Percentiles rank a stretch among this genome's conserved stretches.
These are phyloP conservation scores for Coboldia fuscipes DNA, from an alignment of 1,140 invertebrate species.

Conservation along the genomic window DNA sequence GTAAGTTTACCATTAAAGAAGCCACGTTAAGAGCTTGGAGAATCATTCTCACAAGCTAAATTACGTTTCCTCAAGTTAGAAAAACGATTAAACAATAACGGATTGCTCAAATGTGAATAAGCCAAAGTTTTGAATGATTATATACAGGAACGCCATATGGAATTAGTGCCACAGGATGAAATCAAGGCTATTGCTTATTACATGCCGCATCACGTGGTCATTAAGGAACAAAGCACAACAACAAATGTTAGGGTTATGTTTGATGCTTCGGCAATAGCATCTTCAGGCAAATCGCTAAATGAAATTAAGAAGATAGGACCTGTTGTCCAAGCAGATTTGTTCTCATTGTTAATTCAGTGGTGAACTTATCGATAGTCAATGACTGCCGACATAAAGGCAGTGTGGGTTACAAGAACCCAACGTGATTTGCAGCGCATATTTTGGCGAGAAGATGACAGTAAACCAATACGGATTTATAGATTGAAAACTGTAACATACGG, in stretches of 20 bases:
- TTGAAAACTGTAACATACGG: constrained; percentile 12
- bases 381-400: constrained; percentile 11
- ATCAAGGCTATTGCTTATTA: constrained; percentile 11
- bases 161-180: constrained; percentile 4
- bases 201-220: constrained; percentile 20
- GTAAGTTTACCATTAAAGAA: background rate
- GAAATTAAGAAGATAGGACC: constrained; percentile 13
- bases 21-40: background rate
- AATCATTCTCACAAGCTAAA: background rate
- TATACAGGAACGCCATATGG: constrained; percentile 11
- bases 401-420: constrained; percentile 13
- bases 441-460: constrained; percentile 8
- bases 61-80: background rate
- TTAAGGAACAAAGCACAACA: constrained; percentile 10
- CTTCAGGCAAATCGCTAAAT: constrained; percentile 12
- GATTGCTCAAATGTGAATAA: constrained; percentile 3
- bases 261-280: constrained; percentile 11
- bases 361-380: constrained; percentile 8
- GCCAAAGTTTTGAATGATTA: constrained; percentile 12
- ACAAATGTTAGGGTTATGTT: constrained; percentile 16
- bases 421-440: constrained; percentile 14
- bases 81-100: background rate
- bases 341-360: constrained; percentile 11
- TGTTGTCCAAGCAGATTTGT: constrained; percentile 15
- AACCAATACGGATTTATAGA: constrained; percentile 4